A percentile compares a stretch with the other conserved stretches of the same genome.
Evolutionary conservation across 2,113 vertebrate genomes (phyloP).

Genomic region (Podarcis cretensis): DNA sequence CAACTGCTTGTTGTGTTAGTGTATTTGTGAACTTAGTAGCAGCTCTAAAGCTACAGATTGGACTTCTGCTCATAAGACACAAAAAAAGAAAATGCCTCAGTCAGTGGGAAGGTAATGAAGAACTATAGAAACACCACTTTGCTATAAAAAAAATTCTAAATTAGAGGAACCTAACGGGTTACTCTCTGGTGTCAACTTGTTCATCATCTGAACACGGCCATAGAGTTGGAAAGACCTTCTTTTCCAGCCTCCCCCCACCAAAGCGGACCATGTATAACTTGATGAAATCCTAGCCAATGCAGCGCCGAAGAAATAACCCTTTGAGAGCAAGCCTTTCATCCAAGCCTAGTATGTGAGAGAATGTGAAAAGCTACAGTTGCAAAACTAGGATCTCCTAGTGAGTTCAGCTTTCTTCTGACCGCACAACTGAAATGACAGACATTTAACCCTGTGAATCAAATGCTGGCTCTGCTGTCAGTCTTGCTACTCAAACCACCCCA

Average conservation of each 20-base stretch:
- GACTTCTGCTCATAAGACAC: conserved; percentile 26
- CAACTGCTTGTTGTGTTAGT: not conserved
- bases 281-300: not conserved
- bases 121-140: conserved; percentile 35
- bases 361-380: not conserved
- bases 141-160: conserved; percentile 37
- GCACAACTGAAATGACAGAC: too few relatives aligned
- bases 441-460: too few relatives aligned
- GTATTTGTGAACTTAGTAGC: conserved; percentile 22
- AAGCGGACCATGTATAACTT: not conserved
- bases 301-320: not conserved
- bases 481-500: too few relatives aligned
- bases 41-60: conserved; percentile 20
- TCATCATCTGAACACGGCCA: not conserved
- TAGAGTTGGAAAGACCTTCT: not conserved
- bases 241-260: not conserved
- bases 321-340: not conserved
- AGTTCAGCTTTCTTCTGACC: too few relatives aligned
- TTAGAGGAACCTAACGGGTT: too few relatives aligned
- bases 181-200: too few relatives aligned
- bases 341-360: not conserved
- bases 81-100: conserved; percentile 26
- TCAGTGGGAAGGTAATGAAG: conserved; percentile 39
- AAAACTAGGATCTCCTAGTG: not conserved
- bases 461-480: too few relatives aligned